Conservation (phyloP, 2,113 vertebrate genomes). For the Xiphorhynchus elegans region DNA sequence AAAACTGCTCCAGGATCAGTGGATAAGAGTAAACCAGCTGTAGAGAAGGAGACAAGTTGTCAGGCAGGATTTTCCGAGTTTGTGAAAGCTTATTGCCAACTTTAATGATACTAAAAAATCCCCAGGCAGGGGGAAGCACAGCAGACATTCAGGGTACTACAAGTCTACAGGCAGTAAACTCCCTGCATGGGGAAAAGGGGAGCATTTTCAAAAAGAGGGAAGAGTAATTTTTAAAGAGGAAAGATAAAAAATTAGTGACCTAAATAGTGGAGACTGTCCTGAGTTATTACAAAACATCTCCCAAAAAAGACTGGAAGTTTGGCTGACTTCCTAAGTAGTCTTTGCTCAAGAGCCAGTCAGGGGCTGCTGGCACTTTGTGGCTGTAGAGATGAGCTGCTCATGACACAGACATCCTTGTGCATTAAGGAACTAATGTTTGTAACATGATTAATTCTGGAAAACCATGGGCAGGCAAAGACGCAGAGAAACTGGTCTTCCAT, state of each 20-base stretch:
- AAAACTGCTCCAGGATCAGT: not conserved
- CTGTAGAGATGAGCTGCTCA: not conserved
- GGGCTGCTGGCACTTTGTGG: not conserved
- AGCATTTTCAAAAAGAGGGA: not conserved
- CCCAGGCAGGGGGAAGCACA: not conserved
- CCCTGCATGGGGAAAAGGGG: not conserved
- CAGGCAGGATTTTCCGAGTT: slow-evolving; percentile 10
- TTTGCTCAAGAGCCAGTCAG: not conserved
- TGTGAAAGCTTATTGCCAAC: not conserved
- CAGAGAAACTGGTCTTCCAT: not conserved
- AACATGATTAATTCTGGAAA: not conserved
- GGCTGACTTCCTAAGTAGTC: slow-evolving; percentile 4
- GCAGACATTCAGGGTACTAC: not conserved
- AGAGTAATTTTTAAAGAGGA: not conserved
- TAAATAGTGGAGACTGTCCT: not conserved
- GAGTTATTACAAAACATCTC: not conserved
- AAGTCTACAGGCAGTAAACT: not conserved
- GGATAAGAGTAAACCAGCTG: not conserved
- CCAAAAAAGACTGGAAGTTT: not conserved
- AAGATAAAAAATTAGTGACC: not conserved
- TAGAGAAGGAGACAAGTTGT: not conserved
- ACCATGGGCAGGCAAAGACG: not conserved
- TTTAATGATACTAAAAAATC: not conserved
- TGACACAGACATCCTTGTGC: not conserved
- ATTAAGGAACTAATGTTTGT: not conserved